phyloP scores from a whole-genome alignment of 2,113 vertebrate species.

The Microcebus ravelobensis region DNA sequence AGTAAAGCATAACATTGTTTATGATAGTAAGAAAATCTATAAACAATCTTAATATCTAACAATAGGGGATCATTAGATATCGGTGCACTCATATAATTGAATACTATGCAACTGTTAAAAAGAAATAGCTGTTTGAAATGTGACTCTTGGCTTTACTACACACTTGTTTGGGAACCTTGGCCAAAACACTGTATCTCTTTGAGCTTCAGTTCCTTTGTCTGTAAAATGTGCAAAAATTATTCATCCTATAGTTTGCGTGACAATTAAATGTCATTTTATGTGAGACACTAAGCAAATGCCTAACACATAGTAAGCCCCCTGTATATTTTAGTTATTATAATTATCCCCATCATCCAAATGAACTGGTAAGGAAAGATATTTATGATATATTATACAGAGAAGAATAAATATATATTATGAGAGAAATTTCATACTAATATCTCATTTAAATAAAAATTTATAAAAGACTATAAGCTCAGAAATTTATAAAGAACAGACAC shows the following conservation, averaged over 20 bases:
- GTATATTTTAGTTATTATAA: neutral
- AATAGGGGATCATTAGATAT: neutral
- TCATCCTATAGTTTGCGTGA: neutral
- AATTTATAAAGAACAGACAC: neutral
- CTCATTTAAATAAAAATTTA: neutral
- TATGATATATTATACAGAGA: neutral
- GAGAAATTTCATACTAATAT: neutral
- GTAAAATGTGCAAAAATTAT: neutral
- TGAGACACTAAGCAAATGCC: neutral
- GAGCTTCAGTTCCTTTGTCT: neutral
- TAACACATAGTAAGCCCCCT: neutral
- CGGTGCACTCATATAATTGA: neutral
- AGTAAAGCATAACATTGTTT: neutral
- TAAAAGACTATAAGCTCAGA: neutral
- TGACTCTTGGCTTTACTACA: neutral
- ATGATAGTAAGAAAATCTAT: neutral
- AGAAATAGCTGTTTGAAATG: neutral
- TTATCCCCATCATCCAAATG: conserved; percentile 11
- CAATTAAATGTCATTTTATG: conserved; percentile 3
- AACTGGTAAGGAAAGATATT: neutral
- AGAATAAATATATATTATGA: neutral
- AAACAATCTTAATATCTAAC: neutral
- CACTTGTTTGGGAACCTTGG: neutral
- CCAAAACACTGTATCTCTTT: neutral
- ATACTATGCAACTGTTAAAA: neutral